Conservation (phyloP, 2,888 invertebrate species). For the Cetonia aurata region DNA sequence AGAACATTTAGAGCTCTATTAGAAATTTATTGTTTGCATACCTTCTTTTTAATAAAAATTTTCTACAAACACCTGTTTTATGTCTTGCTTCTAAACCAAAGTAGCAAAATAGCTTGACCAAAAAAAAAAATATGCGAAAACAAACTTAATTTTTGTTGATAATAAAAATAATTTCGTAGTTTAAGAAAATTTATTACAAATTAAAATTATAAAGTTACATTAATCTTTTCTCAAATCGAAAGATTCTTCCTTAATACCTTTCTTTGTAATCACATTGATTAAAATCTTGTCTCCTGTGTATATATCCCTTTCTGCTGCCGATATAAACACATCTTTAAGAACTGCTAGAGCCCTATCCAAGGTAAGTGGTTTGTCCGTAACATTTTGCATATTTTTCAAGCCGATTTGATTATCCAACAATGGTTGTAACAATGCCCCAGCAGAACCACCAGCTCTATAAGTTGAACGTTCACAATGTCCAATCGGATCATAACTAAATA, state of each 20-base stretch:
- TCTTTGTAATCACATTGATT: slow-evolving; percentile 89
- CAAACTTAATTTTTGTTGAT: too few species aligned
- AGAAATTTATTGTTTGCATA: too few species aligned
- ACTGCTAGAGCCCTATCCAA: slow-evolving; percentile 86
- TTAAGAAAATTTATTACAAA: too few species aligned
- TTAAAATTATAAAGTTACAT: slow-evolving; percentile 51
- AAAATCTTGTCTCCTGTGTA: slow-evolving; percentile 94
- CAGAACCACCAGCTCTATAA: slow-evolving; percentile 92
- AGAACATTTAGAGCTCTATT: too few species aligned
- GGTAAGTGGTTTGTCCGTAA: slow-evolving; percentile 73
- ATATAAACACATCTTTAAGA: slow-evolving; percentile 96
- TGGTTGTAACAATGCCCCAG: slow-evolving; percentile 91
- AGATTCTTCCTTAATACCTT: slow-evolving; percentile 80
- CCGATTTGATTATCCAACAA: slow-evolving; percentile 97
- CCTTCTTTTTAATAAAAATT: too few species aligned
- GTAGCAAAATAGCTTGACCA: too few species aligned
- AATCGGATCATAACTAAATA: slow-evolving; percentile 97
- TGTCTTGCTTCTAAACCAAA: too few species aligned
- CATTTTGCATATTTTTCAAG: slow-evolving; percentile 86
- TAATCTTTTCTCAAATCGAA: slow-evolving; percentile 92
- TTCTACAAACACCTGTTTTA: too few species aligned
- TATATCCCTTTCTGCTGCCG: slow-evolving; percentile 98
- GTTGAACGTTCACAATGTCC: slow-evolving; percentile 91
- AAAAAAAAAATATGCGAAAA: too few species aligned
- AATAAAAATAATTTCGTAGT: too few species aligned